Base-by-base conservation (phyloP, 2,888 invertebrate genomes). In the Lutraria lutraria region DNA sequence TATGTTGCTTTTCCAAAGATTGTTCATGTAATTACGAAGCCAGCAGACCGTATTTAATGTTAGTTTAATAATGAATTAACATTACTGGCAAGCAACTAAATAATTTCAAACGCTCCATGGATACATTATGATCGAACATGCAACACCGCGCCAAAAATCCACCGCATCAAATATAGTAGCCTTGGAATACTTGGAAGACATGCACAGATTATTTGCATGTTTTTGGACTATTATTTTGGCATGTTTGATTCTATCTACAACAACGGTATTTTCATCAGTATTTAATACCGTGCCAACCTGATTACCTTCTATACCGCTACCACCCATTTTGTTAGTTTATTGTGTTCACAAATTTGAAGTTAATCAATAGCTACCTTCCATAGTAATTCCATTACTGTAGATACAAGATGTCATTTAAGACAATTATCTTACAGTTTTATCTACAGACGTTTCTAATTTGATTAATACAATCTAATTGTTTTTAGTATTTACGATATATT, bases 261-360 rank as follows among this genome's bases (percentile, higher is more conserved):
- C 63, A 68, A 68, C 0, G 63, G 13, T 68, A 68, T 68, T 13
- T 68, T 68, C 63, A 68, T n/a, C 43, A 25, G 63, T 68, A 12
- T 68, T 68, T 68, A 25, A 68, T 25, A 6, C 25, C 63, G 63
- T 68, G 63, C 63, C 63, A 68, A 68, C n/a, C 25, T 25, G 6
- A 68, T 68, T 68, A 68, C 25, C 25, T 4, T 68, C n/a, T n/a
- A 4, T 68, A 68, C 25, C 8, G n/a, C 25, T 68, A 25, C 21
- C n/a, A n/a, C 25, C 63, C 25, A n/a, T n/a, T n/a, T 68, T 25
- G 63, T 19, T 60, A n/a, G 60, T 68, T 25, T 68, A 12, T 68
- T n/a, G 63, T 25, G 25, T 68, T 68, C 63, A 68, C 21, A n/a
- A 68, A n/a, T 68, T 68, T 68, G 63, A 68, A 68, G 63, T 68